phyloP scores from a whole-genome alignment of 2,113 vertebrate species.

The Nematolebias whitei region DNA sequence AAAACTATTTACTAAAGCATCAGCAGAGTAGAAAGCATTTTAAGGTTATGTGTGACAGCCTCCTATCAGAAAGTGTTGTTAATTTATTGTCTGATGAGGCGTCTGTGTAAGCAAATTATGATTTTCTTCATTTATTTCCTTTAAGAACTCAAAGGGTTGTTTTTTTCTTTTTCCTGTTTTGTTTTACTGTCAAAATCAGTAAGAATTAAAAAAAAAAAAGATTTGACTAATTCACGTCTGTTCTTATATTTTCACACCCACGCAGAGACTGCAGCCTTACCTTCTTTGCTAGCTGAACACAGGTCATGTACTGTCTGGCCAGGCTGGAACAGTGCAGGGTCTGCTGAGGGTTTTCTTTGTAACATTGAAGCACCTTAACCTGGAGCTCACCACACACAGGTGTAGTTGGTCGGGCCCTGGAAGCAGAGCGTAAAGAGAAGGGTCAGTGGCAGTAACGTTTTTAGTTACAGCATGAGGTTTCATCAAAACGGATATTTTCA shows the following conservation, averaged over 20 bases:
- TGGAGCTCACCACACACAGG: slow-evolving; percentile 88
- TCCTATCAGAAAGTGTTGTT: slow-evolving; percentile 41
- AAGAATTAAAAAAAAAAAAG: no score
- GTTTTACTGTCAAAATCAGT: slow-evolving; percentile 19
- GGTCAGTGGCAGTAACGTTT: neutral
- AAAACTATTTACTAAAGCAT: slow-evolving; percentile 54
- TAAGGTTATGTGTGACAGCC: slow-evolving; percentile 64
- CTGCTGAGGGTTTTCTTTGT: slow-evolving; percentile 84
- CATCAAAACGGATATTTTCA: neutral
- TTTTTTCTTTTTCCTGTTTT: slow-evolving; percentile 24
- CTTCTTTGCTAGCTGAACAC: slow-evolving; percentile 89
- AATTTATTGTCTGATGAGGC: slow-evolving; percentile 28
- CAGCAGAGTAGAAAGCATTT: slow-evolving; percentile 59
- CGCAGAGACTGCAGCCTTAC: slow-evolving; percentile 60
- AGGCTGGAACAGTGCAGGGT: slow-evolving; percentile 89
- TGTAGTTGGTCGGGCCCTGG: slow-evolving; percentile 77
- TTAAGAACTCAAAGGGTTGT: slow-evolving; percentile 23
- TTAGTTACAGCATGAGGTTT: neutral
- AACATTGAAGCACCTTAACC: slow-evolving; percentile 88
- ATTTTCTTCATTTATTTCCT: slow-evolving; percentile 38
- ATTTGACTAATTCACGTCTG: slow-evolving; percentile 30
- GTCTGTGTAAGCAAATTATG: slow-evolving; percentile 30
- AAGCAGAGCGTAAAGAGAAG: slow-evolving; percentile 23
- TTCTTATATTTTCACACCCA: neutral
- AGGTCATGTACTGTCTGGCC: slow-evolving; percentile 89